These are phyloP conservation scores for Noturus placidus DNA, from an alignment of 2,113 vertebrate genomes.

Conservation along the genomic window DNA sequence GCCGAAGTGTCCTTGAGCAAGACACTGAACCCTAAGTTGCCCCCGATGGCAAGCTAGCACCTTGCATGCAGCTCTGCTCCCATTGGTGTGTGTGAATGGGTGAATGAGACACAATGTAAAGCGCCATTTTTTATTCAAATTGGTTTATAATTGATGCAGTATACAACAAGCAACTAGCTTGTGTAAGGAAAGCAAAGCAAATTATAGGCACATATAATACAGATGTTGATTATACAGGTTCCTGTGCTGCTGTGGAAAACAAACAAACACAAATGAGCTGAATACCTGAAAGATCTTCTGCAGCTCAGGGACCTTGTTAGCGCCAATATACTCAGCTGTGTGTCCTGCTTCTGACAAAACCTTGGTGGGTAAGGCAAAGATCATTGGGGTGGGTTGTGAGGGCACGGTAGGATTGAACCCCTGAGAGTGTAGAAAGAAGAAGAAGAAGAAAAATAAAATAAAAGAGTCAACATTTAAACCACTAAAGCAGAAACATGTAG, in stretches of 20 bases:
- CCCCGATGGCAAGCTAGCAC: too few species aligned
- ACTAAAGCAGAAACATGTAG: too few species aligned
- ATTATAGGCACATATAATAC: not conserved
- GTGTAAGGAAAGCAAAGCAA: not conserved
- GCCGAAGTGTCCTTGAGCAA: too few species aligned
- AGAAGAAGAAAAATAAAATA: too few species aligned
- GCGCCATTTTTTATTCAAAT: not conserved
- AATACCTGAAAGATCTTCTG: constrained; percentile 84
- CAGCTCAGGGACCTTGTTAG: constrained; percentile 79
- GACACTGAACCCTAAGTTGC: too few species aligned
- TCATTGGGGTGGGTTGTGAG: constrained; percentile 69
- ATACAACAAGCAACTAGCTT: too few species aligned
- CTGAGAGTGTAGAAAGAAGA: constrained; percentile 66
- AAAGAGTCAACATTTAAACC: not conserved
- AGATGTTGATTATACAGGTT: too few species aligned
- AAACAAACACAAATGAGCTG: not conserved
- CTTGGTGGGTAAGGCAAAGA: constrained; percentile 78
- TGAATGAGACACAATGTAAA: too few species aligned
- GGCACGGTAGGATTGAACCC: constrained; percentile 75
- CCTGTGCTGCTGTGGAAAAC: not conserved
- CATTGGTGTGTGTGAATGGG: too few species aligned
- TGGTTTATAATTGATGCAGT: not conserved
- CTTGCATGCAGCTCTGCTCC: too few species aligned
- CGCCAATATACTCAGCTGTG: constrained; percentile 64
- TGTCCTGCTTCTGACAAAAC: constrained; percentile 60